Evolutionary conservation across 2,888 invertebrate genomes (phyloP), one percentile per base, ranked within the genome.

Genomic region (Drosophila atripex): DNA sequence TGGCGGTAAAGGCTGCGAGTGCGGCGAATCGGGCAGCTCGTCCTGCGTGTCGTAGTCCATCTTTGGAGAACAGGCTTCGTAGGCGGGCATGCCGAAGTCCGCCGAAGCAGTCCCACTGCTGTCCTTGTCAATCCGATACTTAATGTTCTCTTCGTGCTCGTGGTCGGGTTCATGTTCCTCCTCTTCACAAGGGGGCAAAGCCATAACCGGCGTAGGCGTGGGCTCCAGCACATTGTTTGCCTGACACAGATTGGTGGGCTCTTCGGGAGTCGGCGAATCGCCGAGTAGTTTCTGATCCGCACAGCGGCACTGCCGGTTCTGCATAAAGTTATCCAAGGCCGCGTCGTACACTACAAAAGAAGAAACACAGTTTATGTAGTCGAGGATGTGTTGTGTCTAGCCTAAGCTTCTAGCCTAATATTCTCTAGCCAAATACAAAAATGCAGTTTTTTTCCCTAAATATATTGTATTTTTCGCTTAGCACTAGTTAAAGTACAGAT

Each of bases 31-130:
- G 23, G 78, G 80, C 66, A 77, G 43, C 52, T 83, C 80, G 46
- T 82, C 89, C 54, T 88, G 80, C 43, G 80, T 84, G 41, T 88
- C 85, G 35, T 86, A 85, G 38, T 88, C 86, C 84, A 85, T 85
- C 64, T 88, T 85, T 14, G 85, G 88, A 2, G 79, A 69, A 21
- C 88, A 86, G 7, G 77, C 72, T 59, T 88, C 84, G 25, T 86
- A 84, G 8, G 71, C 59, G 2, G 75, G 77, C 77, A 88, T 79
- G 3, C 70, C 84, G 3, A 84, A 63, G 21, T 84, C 88, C 6
- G 68, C 77, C 16, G 84, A 76, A 1, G 79, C 78, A 12, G 77
- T 76, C 0, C 83, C 86, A 21, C 83, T 78, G 49, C 83, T 77
- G 2, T 69, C 72, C 54, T 75, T 86, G 5, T 86, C 88, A 32